These are phyloP conservation scores for Parambassis ranga DNA, from an alignment of 2,797 vertebrate genomes.

Conservation along the genomic window DNA sequence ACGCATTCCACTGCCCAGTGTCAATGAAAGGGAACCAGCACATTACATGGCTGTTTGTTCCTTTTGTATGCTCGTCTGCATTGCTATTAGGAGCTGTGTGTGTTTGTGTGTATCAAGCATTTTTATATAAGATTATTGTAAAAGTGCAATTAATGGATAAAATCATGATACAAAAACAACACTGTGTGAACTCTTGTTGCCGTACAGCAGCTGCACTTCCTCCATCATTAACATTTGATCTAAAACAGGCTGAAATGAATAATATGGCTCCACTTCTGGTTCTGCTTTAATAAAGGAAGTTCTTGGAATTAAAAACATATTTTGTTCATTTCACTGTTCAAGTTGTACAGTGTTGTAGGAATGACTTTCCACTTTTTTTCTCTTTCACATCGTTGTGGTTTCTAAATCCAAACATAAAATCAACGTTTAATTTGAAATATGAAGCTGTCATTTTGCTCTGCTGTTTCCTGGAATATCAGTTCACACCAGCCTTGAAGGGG, in stretches of 20 bases:
- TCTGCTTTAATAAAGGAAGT: constrained; percentile 20
- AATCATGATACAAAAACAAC: too few relatives aligned
- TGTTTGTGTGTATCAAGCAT: background rate
- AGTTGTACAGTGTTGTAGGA: too few relatives aligned
- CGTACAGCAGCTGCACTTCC: constrained; percentile 16
- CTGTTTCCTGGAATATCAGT: background rate
- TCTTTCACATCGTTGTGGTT: too few relatives aligned
- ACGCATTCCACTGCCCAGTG: constrained; percentile 76
- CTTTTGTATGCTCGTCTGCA: constrained; percentile 74
- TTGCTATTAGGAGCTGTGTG: constrained; percentile 63
- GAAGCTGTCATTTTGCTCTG: too few relatives aligned
- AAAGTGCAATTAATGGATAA: too few relatives aligned
- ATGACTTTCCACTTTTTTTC: too few relatives aligned
- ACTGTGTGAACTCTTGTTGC: background rate
- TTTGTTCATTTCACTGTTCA: too few relatives aligned
- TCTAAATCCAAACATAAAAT: too few relatives aligned
- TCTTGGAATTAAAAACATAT: constrained; percentile 14
- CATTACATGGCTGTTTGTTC: constrained; percentile 87
- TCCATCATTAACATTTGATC: constrained; percentile 21
- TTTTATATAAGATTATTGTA: too few relatives aligned
- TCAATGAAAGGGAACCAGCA: constrained; percentile 78
- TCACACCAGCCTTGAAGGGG: constrained; percentile 32
- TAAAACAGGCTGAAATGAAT: constrained; percentile 2
- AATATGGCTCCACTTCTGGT: background rate
- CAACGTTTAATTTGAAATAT: too few relatives aligned